These are phyloP conservation scores for Tetranychus truncatus DNA, from an alignment of 2,888 invertebrate species.

Conservation along the genomic window DNA sequence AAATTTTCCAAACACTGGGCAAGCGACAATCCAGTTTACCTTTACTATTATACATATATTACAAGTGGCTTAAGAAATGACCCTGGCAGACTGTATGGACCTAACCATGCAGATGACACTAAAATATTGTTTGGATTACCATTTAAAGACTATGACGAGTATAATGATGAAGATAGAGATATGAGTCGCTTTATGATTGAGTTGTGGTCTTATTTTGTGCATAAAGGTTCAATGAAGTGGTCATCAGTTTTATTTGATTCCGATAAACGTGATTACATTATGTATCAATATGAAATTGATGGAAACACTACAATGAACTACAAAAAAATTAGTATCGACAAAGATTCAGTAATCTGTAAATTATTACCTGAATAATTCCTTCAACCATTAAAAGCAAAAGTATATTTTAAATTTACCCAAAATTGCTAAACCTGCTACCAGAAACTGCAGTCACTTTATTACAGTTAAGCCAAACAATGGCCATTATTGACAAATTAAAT, in stretches of 20 bases:
- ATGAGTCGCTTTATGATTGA: background rate
- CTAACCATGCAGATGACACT: conserved; percentile 17
- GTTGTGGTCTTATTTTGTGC: conserved; percentile 2
- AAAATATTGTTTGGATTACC: conserved; percentile 17
- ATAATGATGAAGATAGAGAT: conserved; percentile 14
- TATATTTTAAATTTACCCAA: no score
- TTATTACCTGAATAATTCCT: background rate
- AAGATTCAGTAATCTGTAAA: background rate
- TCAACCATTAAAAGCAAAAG: background rate
- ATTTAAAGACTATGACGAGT: conserved; percentile 10
- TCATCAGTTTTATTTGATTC: background rate
- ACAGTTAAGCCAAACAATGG: no score
- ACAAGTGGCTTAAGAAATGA: background rate
- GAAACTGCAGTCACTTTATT: no score
- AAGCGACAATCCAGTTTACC: conserved; percentile 14
- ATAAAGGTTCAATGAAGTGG: background rate
- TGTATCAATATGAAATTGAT: background rate
- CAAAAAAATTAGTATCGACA: background rate
- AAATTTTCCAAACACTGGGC: background rate
- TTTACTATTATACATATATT: conserved; percentile 13
- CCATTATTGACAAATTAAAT: no score
- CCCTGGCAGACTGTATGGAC: conserved; percentile 14
- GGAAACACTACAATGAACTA: background rate
- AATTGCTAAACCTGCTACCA: no score
- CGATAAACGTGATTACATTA: background rate